phyloP scores from a whole-genome alignment of 2,888 invertebrate species.

The Drosophila mulleri region DNA sequence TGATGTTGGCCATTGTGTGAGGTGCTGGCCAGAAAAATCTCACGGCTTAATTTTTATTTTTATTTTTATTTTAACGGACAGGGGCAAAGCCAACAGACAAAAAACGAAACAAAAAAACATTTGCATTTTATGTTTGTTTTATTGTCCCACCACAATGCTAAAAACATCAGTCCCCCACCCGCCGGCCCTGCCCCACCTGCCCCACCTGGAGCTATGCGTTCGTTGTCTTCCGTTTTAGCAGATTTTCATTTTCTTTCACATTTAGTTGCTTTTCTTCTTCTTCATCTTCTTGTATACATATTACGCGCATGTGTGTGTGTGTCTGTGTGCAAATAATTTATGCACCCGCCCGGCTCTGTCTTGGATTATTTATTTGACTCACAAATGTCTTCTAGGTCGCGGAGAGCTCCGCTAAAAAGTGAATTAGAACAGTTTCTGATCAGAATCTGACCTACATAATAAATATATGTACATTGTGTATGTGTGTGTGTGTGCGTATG shows the following conservation, averaged over 20 bases:
- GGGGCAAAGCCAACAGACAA: slow-evolving; percentile 28
- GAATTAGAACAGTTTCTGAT: slow-evolving; percentile 48
- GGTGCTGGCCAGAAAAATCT: slow-evolving; percentile 70
- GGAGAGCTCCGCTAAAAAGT: slow-evolving; percentile 64
- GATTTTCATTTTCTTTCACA: slow-evolving; percentile 71
- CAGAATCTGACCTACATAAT: slow-evolving; percentile 47
- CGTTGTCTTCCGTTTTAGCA: slow-evolving; percentile 70
- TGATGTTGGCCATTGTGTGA: slow-evolving; percentile 53
- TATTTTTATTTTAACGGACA: slow-evolving; percentile 72
- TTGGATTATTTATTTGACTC: slow-evolving; percentile 66
- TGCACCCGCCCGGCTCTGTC: slow-evolving; percentile 60
- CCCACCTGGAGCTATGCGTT: background rate
- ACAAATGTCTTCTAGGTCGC: slow-evolving; percentile 71
- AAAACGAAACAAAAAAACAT: slow-evolving; percentile 20
- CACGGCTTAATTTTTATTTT: slow-evolving; percentile 77
- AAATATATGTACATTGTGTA: too few relatives aligned
- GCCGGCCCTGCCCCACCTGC: background rate
- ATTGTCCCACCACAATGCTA: slow-evolving; percentile 54
- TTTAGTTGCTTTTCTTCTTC: slow-evolving; percentile 19
- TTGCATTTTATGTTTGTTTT: slow-evolving; percentile 74
- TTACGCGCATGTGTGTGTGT: slow-evolving; percentile 2
- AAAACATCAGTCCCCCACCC: slow-evolving; percentile 23
- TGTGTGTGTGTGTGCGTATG: background rate
- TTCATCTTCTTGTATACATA: background rate
- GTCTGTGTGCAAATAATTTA: slow-evolving; percentile 67